Evolutionary conservation across 2,113 vertebrate species (phyloP).

Genomic region (Synodontis membranacea): DNA sequence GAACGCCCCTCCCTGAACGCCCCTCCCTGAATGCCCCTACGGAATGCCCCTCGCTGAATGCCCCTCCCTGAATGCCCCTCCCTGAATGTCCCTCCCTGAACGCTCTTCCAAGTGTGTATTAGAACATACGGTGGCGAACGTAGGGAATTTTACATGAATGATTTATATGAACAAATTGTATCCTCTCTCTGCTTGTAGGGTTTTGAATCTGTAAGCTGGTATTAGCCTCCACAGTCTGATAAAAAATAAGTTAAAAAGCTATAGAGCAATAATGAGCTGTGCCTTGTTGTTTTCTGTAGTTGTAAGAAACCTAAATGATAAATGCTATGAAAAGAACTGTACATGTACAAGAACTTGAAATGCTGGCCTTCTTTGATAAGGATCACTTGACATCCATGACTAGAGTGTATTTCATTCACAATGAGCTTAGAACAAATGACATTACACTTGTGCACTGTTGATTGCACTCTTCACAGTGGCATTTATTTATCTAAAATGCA

Average conservation of each 20-base stretch:
- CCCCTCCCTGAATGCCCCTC: no score
- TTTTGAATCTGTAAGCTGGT: not conserved
- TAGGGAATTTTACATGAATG: not conserved
- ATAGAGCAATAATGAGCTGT: not conserved
- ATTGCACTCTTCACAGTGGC: not conserved
- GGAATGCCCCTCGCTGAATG: no score
- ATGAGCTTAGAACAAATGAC: not conserved
- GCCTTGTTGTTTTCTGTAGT: not conserved
- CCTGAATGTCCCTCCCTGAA: no score
- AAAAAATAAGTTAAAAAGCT: not conserved
- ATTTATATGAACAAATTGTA: not conserved
- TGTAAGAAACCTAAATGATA: not conserved
- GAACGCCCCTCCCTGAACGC: no score
- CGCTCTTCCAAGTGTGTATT: no score
- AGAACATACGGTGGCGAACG: no score
- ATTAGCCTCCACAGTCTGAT: not conserved
- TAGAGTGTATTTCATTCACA: not conserved
- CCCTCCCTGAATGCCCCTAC: no score
- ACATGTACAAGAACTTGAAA: not conserved
- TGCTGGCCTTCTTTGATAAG: not conserved
- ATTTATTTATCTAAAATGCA: not conserved
- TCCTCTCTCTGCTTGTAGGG: not conserved
- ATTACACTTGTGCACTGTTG: not conserved
- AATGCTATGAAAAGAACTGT: not conserved
- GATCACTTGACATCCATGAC: constrained; percentile 6